Base-by-base conservation (phyloP, 1,140 invertebrate species). In the Heliconius nattereri region DNA sequence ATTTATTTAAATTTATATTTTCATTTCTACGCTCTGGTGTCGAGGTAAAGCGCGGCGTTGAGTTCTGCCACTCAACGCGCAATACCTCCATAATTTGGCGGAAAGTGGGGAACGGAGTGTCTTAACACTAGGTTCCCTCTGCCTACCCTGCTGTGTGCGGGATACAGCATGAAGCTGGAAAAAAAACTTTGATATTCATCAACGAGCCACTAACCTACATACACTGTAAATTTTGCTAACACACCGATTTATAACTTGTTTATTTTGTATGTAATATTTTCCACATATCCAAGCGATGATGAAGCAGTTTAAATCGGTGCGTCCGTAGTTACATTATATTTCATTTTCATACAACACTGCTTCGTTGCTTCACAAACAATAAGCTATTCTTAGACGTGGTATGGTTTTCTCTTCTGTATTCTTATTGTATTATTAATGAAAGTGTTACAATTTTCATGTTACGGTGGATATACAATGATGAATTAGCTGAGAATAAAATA, bases 301-400 rank as follows among this genome's bases (percentile, higher is more conserved):
- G 75, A 29, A 76, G 75, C 57, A 29, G 26, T 70, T 70, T 76
- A 76, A 71, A 76, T 76, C 32, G 37, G 60, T 71, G 26, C 75
- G 37, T 76, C 66, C 60, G 16, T 37, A 45, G 19, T 66, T 49
- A 40, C 32, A n/a, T 71, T 29, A 76, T 76, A 71, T 76, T 76
- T 76, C 45, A 54, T 54, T 76, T 76, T 76, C 71, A 54, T 45
- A 70, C 73, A 45, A 26, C 16, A 73, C 75, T 16, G 40, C 40
- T 45, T 49, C 57, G 72, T 75, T 76, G 76, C 73, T 77, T 40
- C 23, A 76, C 83, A 82, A 81, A 85, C 84, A 85, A 84, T 82
- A 37, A 71, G 40, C 40, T 86, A 84, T 84, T 81, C 81, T 81
- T 84, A 82, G 79, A 78, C 66, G 60, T 37, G 40, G 54, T 78